Percentiles rank a stretch among this genome's conserved stretches.
Conservation (phyloP, 2,888 invertebrate genomes). For the Caenorhabditis parvicauda region DNA sequence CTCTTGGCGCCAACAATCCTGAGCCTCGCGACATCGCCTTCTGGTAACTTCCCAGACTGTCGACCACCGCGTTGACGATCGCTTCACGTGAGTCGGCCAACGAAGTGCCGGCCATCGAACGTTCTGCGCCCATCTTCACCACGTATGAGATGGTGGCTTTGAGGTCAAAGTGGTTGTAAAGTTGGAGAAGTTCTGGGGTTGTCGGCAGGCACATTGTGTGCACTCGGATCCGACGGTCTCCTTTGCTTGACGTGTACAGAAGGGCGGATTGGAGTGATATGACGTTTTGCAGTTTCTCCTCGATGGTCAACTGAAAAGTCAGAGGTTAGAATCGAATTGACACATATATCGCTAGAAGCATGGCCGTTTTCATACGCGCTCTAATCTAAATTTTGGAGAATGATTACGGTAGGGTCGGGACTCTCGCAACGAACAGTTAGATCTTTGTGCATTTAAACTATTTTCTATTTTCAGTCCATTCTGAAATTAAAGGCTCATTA, state of each 20-base stretch:
- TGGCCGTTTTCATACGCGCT: no score
- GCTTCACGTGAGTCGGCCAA: conserved; percentile 92
- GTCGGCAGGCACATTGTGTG: conserved; percentile 94
- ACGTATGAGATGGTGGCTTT: conserved; percentile 80
- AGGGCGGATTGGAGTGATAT: conserved; percentile 95
- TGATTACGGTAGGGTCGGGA: no score
- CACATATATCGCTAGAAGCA: no score
- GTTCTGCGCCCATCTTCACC: conserved; percentile 94
- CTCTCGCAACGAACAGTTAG: no score
- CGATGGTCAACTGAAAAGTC: conserved; percentile 71
- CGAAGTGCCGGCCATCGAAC: conserved; percentile 74
- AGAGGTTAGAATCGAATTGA: not conserved
- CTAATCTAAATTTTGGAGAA: not conserved
- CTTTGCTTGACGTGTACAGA: conserved; percentile 90
- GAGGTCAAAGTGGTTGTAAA: conserved; percentile 85
- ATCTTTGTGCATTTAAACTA: no score
- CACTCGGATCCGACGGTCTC: conserved; percentile 92
- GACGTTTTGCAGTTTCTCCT: conserved; percentile 82
- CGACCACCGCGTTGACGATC: conserved; percentile 88
- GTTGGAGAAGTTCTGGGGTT: conserved; percentile 78
- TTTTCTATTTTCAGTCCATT: no score
- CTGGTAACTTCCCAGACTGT: conserved; percentile 72
- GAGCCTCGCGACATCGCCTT: conserved; percentile 62
- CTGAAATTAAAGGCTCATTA: no score
- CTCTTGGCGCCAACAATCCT: conserved; percentile 73